These are phyloP conservation scores for Crocodylus rhombifer DNA, from an alignment of 2,797 vertebrate genomes.

Conservation along the genomic window DNA sequence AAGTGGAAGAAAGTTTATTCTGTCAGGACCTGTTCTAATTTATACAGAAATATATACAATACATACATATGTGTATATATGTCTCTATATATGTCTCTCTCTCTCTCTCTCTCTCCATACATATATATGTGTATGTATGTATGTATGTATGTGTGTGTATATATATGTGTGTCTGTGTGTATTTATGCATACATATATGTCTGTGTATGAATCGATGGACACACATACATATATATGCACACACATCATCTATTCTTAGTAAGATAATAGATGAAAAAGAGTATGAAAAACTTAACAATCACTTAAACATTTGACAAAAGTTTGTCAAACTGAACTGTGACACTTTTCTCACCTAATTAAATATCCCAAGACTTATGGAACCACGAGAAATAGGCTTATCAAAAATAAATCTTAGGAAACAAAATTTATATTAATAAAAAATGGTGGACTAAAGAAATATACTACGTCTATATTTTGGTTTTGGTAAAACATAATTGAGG, in stretches of 20 bases:
- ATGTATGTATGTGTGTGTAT: no score
- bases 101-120: no score
- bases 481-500: not conserved
- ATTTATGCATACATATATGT: no score
- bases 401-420: not conserved
- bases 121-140: no score
- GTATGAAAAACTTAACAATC: not conserved
- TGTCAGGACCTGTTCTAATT: not conserved
- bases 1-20: not conserved
- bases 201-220: no score
- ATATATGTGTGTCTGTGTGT: no score
- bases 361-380: not conserved
- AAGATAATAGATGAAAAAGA: not conserved
- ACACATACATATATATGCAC: no score
- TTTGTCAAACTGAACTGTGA: no score
- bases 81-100: no score
- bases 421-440: rapidly evolving
- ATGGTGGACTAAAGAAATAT: not conserved
- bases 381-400: not conserved
- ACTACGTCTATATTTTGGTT: not conserved
- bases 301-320: no score
- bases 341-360: not conserved
- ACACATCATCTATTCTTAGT: not conserved
- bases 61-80: no score
- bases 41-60: no score